Evolutionary conservation across 2,888 invertebrate genomes (phyloP), one percentile per base, ranked within the genome.

Genomic region (Bembecia ichneumoniformis): DNA sequence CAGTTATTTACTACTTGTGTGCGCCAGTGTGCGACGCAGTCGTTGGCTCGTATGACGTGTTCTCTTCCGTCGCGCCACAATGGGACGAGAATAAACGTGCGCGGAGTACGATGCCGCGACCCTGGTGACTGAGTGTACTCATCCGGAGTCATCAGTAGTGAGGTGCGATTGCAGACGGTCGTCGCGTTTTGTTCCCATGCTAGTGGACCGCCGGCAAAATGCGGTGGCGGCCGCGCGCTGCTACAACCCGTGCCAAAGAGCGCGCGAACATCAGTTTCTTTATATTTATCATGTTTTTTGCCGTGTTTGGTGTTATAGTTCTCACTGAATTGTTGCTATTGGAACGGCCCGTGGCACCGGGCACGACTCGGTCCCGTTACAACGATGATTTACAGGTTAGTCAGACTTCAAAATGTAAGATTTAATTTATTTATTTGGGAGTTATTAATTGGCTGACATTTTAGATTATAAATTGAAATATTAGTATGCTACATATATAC

Each of bases 201-300:
- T 61, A 76, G 64, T 65, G 60, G 63, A 58, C 62, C 56, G 62
- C 61, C 65, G 64, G 59, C 72, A 72, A 62, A 60, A 87, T 83
- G 77, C 84, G 88, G 77, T 87, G 89, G 82, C 80, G 78, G 64
- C 68, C 71, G 71, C 83, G 75, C 76, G 86, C 74, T 76, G 81
- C 69, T 66, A 68, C 77, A 72, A 82, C 76, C 77, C 89, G 88
- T 74, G 91, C 87, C 77, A 90, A 93, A 66, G 94, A 95, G 77
- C 90, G 95, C 61, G 94, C 95, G 60, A 93, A 94, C 76, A 92
- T 95, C 90, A 95, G 95, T 69, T 96, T 96, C 84, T 92, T 96
- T 82, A 93, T 96, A 75, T 95, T 96, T 57, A 91, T 96, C 62
- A 94, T 95, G 89, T 96, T 96, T 81, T 95, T 96, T 78, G 94